Conservation (phyloP, 2,888 invertebrate genomes). For the Troilus luridus region DNA sequence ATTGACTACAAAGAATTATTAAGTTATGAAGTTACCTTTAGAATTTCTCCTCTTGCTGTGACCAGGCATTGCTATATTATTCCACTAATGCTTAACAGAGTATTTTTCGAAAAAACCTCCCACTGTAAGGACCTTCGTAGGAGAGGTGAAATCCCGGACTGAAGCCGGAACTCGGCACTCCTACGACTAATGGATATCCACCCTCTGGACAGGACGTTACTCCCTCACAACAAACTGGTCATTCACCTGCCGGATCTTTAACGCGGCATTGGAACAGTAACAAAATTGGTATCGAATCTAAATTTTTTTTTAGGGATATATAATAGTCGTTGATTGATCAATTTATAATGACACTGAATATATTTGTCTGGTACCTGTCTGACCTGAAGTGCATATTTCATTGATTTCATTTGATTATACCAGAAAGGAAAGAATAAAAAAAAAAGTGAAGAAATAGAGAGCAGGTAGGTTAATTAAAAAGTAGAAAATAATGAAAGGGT, state of each 20-base stretch:
- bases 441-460: too few relatives aligned
- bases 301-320: too few relatives aligned
- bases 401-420: too few relatives aligned
- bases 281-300: background rate
- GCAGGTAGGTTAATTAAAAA: too few relatives aligned
- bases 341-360: too few relatives aligned
- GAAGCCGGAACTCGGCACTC: slow-evolving; percentile 13
- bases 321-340: too few relatives aligned
- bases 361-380: too few relatives aligned
- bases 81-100: background rate
- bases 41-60: background rate
- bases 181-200: background rate
- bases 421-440: too few relatives aligned
- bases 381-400: too few relatives aligned
- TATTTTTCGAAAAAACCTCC: background rate
- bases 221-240: background rate
- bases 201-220: slow-evolving; percentile 16
- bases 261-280: background rate
- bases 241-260: background rate
- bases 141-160: background rate
- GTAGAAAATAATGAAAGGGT: too few relatives aligned
- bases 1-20: too few relatives aligned
- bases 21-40: background rate
- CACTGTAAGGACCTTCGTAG: background rate
- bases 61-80: background rate